These are phyloP conservation scores for Cremastinae sp. DNA, from an alignment of 2,888 invertebrate genomes.

Conservation along the genomic window DNA sequence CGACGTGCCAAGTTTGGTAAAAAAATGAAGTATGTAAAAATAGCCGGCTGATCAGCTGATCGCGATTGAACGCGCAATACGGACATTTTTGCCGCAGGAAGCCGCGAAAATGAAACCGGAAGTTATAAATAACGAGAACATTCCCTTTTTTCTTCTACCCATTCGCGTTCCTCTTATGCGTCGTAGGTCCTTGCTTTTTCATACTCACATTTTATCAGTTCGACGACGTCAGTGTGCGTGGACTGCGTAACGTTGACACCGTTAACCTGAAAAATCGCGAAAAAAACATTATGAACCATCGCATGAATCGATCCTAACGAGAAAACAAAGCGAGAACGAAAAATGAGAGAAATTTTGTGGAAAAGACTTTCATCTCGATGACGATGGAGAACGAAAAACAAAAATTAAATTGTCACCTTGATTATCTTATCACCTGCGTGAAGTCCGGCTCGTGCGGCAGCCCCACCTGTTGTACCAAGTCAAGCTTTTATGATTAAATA, in stretches of 20 bases:
- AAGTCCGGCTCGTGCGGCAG: slow-evolving; percentile 95
- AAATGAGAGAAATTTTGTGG: slow-evolving; percentile 6
- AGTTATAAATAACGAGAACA: too few species aligned
- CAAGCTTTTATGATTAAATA: too few species aligned
- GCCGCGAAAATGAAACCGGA: too few species aligned
- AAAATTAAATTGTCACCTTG: slow-evolving; percentile 83
- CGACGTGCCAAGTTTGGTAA: too few species aligned
- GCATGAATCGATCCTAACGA: background rate
- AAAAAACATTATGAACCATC: slow-evolving; percentile 33
- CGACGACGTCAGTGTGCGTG: slow-evolving; percentile 97
- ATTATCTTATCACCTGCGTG: slow-evolving; percentile 96
- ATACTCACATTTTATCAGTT: slow-evolving; percentile 94
- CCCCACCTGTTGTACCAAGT: slow-evolving; percentile 85
- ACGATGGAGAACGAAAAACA: slow-evolving; percentile 26
- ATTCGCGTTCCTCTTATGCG: background rate
- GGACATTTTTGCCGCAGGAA: too few species aligned
- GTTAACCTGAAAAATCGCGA: slow-evolving; percentile 87
- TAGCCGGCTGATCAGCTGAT: too few species aligned
- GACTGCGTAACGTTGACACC: slow-evolving; percentile 94
- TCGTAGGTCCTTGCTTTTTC: slow-evolving; percentile 1
- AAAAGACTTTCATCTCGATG: slow-evolving; percentile 8
- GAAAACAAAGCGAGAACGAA: background rate
- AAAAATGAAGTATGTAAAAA: too few species aligned
- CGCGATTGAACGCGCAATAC: too few species aligned
- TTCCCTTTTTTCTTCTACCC: background rate